Conservation (phyloP, 2,888 invertebrate genomes). For the Thecocarcelia acutangulata region DNA sequence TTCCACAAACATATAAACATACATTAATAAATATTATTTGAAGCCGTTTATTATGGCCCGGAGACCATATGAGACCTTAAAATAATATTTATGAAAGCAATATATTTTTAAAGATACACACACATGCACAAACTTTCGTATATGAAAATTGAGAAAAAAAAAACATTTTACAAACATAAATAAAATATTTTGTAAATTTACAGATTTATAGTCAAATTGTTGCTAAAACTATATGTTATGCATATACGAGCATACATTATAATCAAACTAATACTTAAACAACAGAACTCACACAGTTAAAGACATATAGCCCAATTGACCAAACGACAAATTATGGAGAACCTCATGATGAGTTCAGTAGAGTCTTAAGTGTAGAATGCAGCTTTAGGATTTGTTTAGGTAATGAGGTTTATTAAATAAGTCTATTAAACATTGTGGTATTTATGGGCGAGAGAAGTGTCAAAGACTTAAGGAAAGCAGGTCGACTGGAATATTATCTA, state of each 20-base stretch:
- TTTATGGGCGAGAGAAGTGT: no score
- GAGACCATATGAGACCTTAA: slow-evolving; percentile 64
- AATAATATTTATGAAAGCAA: slow-evolving; percentile 64
- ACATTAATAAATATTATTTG: slow-evolving; percentile 6
- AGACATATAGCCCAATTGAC: no score
- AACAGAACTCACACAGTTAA: neutral
- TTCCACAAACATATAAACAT: neutral
- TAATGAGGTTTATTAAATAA: no score
- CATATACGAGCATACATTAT: slow-evolving; percentile 49
- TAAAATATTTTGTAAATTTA: slow-evolving; percentile 47
- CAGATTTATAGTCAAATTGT: slow-evolving; percentile 65
- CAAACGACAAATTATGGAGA: no score
- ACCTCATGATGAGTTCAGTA: no score
- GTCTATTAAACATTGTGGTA: no score
- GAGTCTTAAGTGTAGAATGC: no score
- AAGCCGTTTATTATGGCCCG: slow-evolving; percentile 56
- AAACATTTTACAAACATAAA: slow-evolving; percentile 34
- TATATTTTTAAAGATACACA: slow-evolving; percentile 28
- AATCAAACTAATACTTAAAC: slow-evolving; percentile 36
- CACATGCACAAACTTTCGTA: neutral
- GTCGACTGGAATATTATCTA: no score
- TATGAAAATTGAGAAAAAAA: slow-evolving; percentile 33
- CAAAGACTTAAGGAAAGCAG: no score
- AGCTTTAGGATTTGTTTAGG: no score
- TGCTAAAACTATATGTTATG: slow-evolving; percentile 67